A percentile compares a stretch with the other conserved stretches of the same genome.
Conservation (phyloP, 2,797 vertebrate species). For the Coranthus polyacanthus region DNA sequence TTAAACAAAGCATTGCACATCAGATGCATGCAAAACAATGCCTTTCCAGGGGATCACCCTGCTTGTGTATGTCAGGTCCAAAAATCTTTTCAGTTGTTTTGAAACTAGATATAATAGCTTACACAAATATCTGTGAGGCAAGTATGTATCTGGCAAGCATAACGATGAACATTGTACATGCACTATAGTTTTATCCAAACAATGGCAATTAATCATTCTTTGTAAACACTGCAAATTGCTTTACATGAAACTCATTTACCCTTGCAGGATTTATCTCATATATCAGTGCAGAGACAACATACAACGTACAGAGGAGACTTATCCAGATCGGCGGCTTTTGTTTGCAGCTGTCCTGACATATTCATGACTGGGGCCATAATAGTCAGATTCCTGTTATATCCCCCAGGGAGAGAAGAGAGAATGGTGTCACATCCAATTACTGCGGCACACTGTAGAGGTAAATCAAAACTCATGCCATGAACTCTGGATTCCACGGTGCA, state of each 20-base stretch:
- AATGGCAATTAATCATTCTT: constrained; percentile 72
- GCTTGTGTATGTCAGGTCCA: constrained; percentile 57
- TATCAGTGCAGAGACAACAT: constrained; percentile 68
- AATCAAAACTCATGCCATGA: constrained; percentile 81
- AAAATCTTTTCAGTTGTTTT: constrained; percentile 58
- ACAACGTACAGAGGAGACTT: constrained; percentile 51
- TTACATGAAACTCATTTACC: constrained; percentile 68
- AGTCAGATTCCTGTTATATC: constrained; percentile 82
- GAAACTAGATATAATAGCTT: constrained; percentile 48
- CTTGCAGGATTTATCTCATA: constrained; percentile 65
- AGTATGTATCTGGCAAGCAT: constrained; percentile 45
- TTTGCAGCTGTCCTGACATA: constrained; percentile 83
- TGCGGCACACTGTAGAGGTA: constrained; percentile 78
- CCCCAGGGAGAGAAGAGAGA: constrained; percentile 79
- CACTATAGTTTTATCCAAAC: constrained; percentile 37
- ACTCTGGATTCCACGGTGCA: constrained; percentile 66
- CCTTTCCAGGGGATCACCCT: constrained; percentile 60
- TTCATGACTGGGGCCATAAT: constrained; percentile 85
- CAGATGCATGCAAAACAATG: constrained; percentile 64
- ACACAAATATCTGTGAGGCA: constrained; percentile 37
- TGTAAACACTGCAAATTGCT: constrained; percentile 74
- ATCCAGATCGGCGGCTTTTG: constrained; percentile 78
- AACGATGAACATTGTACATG: constrained; percentile 45
- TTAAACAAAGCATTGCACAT: constrained; percentile 66
- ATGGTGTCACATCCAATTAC: constrained; percentile 86